Evolutionary conservation across 2,113 vertebrate genomes (phyloP).

Genomic region (Deroptyus accipitrinus): DNA sequence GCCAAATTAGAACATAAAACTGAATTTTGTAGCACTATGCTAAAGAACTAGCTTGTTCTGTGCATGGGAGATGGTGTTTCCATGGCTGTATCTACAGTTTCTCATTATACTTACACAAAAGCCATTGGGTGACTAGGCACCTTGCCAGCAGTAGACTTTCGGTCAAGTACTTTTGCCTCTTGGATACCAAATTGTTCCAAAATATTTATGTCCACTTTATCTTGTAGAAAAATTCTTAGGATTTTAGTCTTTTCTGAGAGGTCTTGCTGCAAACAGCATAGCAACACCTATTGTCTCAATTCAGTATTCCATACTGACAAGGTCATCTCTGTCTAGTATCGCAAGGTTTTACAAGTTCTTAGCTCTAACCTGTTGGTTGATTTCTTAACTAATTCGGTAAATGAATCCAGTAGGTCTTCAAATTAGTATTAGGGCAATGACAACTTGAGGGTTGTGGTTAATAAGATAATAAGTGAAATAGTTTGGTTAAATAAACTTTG

Average conservation of each 20-base stretch:
- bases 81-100: background rate
- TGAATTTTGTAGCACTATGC: background rate
- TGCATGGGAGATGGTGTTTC: background rate
- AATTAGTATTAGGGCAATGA: background rate
- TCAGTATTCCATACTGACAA: background rate
- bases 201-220: background rate
- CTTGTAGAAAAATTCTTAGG: background rate
- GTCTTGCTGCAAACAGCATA: background rate
- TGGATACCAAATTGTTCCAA: background rate
- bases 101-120: background rate
- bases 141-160: background rate
- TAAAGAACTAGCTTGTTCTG: background rate
- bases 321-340: background rate
- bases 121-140: background rate
- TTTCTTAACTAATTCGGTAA: constrained; percentile 25
- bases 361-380: background rate
- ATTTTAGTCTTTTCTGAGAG: background rate
- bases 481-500: constrained; percentile 55
- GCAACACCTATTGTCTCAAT: background rate
- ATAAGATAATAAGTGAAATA: constrained; percentile 37
- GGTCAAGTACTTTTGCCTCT: background rate
- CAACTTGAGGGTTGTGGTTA: constrained; percentile 16
- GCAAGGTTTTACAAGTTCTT: background rate
- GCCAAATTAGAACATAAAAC: background rate
- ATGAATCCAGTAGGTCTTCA: background rate